phyloP scores from a whole-genome alignment of 2,113 vertebrate species.

The Gavia stellata region DNA sequence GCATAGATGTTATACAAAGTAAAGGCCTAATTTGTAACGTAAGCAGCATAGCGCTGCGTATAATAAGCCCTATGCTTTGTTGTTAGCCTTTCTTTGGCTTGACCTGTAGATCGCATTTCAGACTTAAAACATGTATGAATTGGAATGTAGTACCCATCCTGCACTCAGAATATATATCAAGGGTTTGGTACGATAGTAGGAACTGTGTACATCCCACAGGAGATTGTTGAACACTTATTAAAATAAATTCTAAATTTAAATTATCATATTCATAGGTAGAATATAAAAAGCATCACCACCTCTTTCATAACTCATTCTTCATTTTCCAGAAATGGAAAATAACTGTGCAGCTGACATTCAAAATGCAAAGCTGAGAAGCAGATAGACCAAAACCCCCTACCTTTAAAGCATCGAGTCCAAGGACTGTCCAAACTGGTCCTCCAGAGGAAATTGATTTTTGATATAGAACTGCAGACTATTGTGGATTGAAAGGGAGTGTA shows the following conservation, averaged over 20 bases:
- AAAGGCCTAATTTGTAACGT: background rate
- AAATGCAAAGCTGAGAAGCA: background rate
- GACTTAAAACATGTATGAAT: background rate
- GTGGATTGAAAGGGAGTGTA: background rate
- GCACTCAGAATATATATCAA: background rate
- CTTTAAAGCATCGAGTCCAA: background rate
- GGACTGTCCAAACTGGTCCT: background rate
- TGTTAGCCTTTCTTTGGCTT: background rate
- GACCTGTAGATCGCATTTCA: background rate
- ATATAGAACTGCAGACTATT: background rate
- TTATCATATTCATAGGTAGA: background rate
- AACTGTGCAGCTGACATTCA: background rate
- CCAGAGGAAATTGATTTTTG: constrained; percentile 10
- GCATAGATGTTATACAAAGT: background rate
- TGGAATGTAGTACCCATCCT: background rate
- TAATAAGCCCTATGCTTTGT: background rate
- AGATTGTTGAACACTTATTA: background rate
- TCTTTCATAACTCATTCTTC: background rate
- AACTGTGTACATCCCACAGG: background rate
- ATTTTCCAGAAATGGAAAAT: background rate
- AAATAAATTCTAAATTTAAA: background rate
- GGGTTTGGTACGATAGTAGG: background rate
- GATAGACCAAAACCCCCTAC: background rate
- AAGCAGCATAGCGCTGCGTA: background rate
- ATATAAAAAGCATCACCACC: background rate